A percentile compares a stretch with the other conserved stretches of the same genome.
These are phyloP conservation scores for Amphibalanus amphitrite DNA, from an alignment of 1,140 invertebrate species.

Conservation along the genomic window DNA sequence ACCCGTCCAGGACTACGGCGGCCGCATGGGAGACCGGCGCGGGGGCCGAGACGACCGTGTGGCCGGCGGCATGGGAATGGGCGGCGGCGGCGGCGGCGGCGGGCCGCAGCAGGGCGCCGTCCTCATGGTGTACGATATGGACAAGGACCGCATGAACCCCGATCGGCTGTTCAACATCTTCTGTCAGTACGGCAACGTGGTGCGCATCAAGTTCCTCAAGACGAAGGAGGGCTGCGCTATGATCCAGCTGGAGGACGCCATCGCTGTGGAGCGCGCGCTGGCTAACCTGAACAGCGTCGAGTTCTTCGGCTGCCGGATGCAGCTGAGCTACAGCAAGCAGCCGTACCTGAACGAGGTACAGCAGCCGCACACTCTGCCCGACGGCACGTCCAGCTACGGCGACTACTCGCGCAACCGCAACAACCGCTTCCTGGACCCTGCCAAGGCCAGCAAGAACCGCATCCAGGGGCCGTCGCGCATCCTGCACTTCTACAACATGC, in stretches of 20 bases:
- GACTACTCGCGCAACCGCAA: conserved; percentile 94
- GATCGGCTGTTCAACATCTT: conserved; percentile 97
- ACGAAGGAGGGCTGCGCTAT: conserved; percentile 98
- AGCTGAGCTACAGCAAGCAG: conserved; percentile 77
- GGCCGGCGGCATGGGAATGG: conserved; percentile 1
- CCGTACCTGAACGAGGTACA: conserved; percentile 90
- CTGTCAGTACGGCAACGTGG: conserved; percentile 95
- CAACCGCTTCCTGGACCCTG: conserved; percentile 50
- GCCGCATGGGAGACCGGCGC: conserved; percentile 1
- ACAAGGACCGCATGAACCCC: conserved; percentile 80
- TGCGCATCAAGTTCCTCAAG: conserved; percentile 95
- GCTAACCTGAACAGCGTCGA: conserved; percentile 83
- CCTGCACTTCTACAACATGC: conserved; percentile 97
- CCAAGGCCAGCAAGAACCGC: conserved; percentile 37
- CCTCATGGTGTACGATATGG: conserved; percentile 95
- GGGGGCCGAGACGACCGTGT: background rate
- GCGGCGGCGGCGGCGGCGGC: background rate
- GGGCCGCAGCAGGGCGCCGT: conserved; percentile 59
- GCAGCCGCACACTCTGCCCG: conserved; percentile 83
- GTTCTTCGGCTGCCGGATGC: conserved; percentile 48
- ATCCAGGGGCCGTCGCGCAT: conserved; percentile 38
- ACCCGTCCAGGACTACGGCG: background rate
- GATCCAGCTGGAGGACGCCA: conserved; percentile 95
- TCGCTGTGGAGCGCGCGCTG: conserved; percentile 82
- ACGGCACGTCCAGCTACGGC: conserved; percentile 92